Conservation (phyloP, 2,888 invertebrate genomes). For the Molanna angustata region DNA sequence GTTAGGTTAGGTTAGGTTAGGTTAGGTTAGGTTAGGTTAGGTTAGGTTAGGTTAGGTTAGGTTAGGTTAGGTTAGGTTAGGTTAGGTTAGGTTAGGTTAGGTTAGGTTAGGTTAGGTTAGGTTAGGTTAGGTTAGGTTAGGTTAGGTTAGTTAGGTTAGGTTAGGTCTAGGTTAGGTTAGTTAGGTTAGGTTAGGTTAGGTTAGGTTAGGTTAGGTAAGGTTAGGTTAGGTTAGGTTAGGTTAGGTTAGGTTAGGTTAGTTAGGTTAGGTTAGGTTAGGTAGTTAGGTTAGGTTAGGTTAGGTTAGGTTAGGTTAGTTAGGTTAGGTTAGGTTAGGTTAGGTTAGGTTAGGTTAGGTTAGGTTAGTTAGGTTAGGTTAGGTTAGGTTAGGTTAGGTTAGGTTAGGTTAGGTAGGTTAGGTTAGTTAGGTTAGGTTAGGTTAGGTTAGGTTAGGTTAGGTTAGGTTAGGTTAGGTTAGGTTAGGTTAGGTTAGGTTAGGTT, state of each 20-base stretch:
- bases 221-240: constrained; percentile 32
- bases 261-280: constrained; percentile 27
- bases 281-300: constrained; percentile 26
- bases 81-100: constrained; percentile 21
- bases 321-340: constrained; percentile 18
- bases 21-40: constrained; percentile 28
- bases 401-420: constrained; percentile 13
- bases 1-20: constrained; percentile 30
- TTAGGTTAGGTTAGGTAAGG: constrained; percentile 29
- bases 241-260: constrained; percentile 31
- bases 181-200: constrained; percentile 32
- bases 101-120: constrained; percentile 21
- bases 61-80: constrained; percentile 21
- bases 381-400: constrained; percentile 13
- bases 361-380: constrained; percentile 14
- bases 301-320: constrained; percentile 27
- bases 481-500: constrained; percentile 21
- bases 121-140: constrained; percentile 23
- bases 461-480: constrained; percentile 23
- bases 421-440: constrained; percentile 10
- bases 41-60: constrained; percentile 24
- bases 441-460: constrained; percentile 1
- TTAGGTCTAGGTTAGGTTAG: constrained; percentile 28
- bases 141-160: constrained; percentile 26
- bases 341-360: constrained; percentile 18